phyloP scores from a whole-genome alignment of 2,888 invertebrate genomes.

The Heliconius aoede region DNA sequence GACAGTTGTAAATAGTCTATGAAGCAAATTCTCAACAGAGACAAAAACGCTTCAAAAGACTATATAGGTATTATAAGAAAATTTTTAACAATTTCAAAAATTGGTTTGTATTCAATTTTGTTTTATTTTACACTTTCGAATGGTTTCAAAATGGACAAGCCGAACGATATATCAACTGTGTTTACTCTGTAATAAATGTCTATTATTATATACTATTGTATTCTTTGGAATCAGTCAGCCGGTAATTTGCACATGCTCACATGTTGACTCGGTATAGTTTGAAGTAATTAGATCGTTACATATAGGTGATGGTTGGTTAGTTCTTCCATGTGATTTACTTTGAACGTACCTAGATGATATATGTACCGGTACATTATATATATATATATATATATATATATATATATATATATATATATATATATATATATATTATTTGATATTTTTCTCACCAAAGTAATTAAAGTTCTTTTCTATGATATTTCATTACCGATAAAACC shows the following conservation, averaged over 20 bases:
- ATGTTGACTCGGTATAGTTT: conserved; percentile 23
- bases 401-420: no score
- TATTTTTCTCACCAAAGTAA: not conserved
- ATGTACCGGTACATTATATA: not conserved
- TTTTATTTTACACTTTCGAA: no score
- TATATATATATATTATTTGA: no score
- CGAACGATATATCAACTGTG: not conserved
- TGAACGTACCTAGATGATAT: not conserved
- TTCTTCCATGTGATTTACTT: not conserved
- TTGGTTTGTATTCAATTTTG: no score
- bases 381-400: no score
- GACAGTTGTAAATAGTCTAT: no score
- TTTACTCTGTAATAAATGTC: not conserved
- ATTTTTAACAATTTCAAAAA: no score
- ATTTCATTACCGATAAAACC: not conserved
- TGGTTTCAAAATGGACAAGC: no score
- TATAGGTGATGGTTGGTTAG: conserved; percentile 7
- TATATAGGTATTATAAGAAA: no score
- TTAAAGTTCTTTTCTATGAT: not conserved
- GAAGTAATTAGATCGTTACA: conserved; percentile 31
- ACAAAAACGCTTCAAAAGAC: no score
- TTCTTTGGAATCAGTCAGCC: conserved; percentile 11
- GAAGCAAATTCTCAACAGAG: no score
- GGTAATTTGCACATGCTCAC: conserved; percentile 16
- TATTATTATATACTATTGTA: not conserved